Conservation (phyloP, 2,888 invertebrate genomes). For the Tubulanus polymorphus region DNA sequence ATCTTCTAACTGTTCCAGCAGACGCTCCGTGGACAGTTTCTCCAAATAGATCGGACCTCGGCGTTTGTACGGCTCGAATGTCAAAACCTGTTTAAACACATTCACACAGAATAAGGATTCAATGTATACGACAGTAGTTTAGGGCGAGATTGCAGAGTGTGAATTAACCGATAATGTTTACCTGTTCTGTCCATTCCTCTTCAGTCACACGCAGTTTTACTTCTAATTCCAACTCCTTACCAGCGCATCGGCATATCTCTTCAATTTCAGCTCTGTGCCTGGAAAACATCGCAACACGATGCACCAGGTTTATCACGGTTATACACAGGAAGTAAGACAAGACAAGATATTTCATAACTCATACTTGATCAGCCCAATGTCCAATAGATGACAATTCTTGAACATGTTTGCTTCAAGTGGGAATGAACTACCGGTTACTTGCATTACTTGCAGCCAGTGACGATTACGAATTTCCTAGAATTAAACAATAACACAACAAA, state of each 20-base stretch:
- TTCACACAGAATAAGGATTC: too few relatives aligned
- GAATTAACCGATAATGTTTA: too few relatives aligned
- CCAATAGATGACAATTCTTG: conserved; percentile 46
- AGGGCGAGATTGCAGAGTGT: too few relatives aligned
- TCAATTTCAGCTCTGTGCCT: conserved; percentile 48
- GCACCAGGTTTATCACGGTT: too few relatives aligned
- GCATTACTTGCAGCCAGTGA: conserved; percentile 54
- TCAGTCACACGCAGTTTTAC: conserved; percentile 51
- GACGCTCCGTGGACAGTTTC: conserved; percentile 45
- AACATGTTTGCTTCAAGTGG: conserved; percentile 53
- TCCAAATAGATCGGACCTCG: conserved; percentile 51
- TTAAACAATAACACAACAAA: too few relatives aligned
- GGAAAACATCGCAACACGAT: conserved; percentile 11
- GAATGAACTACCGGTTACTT: conserved; percentile 50
- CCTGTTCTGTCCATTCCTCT: conserved; percentile 54
- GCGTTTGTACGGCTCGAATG: conserved; percentile 51
- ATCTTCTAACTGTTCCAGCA: conserved; percentile 53
- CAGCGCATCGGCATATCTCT: conserved; percentile 50
- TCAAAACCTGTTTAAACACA: conserved; percentile 40
- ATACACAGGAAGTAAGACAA: too few relatives aligned
- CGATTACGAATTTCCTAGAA: conserved; percentile 52
- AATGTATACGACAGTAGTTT: too few relatives aligned
- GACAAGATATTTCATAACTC: conserved; percentile 14
- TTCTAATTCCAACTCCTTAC: conserved; percentile 51
- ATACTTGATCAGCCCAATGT: conserved; percentile 51